A percentile compares a stretch with the other conserved stretches of the same genome.
Conservation (phyloP, 2,113 vertebrate species). For the Apeltes quadracus region DNA sequence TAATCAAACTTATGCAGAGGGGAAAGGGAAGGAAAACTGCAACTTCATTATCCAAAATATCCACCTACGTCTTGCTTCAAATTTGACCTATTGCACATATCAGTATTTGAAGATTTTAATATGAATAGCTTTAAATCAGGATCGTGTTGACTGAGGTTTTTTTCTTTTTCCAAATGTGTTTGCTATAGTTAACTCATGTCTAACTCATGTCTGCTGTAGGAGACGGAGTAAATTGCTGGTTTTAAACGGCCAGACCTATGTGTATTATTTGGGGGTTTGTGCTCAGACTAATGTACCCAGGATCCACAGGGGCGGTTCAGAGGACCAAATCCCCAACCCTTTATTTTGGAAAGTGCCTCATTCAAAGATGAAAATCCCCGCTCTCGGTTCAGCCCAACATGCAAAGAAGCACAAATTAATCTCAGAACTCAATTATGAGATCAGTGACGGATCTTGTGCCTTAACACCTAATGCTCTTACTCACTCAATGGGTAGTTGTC, state of each 20-base stretch:
- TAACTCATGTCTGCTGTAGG: background rate
- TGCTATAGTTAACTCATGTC: background rate
- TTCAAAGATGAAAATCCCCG: background rate
- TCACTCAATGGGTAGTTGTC: background rate
- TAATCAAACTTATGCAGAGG: background rate
- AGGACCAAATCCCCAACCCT: background rate
- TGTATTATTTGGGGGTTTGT: background rate
- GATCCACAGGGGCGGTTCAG: background rate
- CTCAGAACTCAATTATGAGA: conserved; percentile 13
- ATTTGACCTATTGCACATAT: background rate
- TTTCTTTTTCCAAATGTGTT: background rate
- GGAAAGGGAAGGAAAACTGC: background rate
- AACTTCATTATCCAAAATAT: background rate
- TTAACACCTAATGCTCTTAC: conserved; percentile 13
- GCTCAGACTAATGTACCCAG: background rate
- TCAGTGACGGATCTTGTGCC: conserved; percentile 6
- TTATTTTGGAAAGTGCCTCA: background rate
- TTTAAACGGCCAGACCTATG: background rate
- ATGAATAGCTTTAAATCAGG: background rate
- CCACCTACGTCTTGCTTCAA: background rate
- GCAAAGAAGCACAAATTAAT: conserved; percentile 11
- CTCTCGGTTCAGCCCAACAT: background rate
- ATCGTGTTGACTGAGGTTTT: background rate
- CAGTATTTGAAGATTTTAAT: background rate
- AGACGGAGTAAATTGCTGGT: background rate